Evolutionary conservation across 2,888 invertebrate species (phyloP).

Genomic region (Macrosiphum euphorbiae): DNA sequence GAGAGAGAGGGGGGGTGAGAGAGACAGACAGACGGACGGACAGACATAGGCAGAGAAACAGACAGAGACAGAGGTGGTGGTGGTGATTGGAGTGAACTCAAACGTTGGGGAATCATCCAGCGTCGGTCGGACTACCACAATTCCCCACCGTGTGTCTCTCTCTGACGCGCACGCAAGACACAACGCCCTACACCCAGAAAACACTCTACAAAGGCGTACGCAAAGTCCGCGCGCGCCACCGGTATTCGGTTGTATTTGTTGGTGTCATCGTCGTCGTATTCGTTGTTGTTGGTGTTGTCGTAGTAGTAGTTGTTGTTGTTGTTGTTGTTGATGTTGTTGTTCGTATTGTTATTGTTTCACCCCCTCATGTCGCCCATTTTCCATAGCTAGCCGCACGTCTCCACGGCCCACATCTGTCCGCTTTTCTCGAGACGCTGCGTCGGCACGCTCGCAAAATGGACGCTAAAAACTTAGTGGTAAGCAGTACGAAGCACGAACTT

Average conservation of each 20-base stretch:
- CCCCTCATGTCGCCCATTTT: background rate
- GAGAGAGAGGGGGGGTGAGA: too few relatives aligned
- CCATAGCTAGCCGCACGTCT: background rate
- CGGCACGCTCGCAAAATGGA: background rate
- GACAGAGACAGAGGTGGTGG: background rate
- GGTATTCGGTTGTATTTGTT: background rate
- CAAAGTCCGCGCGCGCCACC: too few relatives aligned
- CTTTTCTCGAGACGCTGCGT: background rate
- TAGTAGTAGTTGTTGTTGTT: background rate
- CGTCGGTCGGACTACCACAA: background rate
- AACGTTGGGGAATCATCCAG: background rate
- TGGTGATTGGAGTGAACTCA: background rate
- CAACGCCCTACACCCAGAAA: background rate
- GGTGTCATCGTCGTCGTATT: too few relatives aligned
- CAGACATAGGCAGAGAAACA: background rate
- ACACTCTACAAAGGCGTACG: too few relatives aligned
- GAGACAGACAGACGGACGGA: background rate
- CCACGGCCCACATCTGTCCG: background rate
- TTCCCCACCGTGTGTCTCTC: background rate
- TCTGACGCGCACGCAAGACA: background rate
- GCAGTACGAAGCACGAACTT: background rate
- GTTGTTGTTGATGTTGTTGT: background rate
- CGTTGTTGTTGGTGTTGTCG: background rate
- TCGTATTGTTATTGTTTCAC: constrained; percentile 8
- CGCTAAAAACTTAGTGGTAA: background rate